Percentiles rank a stretch among this genome's conserved stretches.
Conservation (phyloP, 2,113 vertebrate genomes). For the Caretta caretta region DNA sequence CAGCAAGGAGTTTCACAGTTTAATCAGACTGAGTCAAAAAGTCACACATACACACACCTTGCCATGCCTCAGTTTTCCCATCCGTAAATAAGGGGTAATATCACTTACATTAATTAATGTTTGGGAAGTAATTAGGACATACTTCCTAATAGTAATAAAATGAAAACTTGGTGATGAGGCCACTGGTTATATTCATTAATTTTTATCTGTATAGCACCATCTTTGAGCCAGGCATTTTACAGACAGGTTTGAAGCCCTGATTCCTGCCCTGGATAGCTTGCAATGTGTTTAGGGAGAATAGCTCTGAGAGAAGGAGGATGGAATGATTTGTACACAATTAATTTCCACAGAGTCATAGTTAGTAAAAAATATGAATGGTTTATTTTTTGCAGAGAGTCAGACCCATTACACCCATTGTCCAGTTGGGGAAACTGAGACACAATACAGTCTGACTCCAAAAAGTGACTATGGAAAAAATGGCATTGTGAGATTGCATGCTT, state of each 20-base stretch:
- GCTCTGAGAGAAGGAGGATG: not conserved
- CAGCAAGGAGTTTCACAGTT: not conserved
- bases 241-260: not conserved
- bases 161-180: not conserved
- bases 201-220: not conserved
- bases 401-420: not conserved
- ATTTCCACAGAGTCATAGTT: not conserved
- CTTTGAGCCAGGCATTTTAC: not conserved
- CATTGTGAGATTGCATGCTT: not conserved
- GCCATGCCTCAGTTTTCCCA: not conserved
- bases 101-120: not conserved
- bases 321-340: not conserved
- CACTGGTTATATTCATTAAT: not conserved
- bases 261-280: not conserved
- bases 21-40: not conserved
- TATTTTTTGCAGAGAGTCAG: not conserved
- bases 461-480: not conserved
- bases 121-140: not conserved
- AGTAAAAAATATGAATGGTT: not conserved
- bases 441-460: not conserved
- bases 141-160: not conserved
- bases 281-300: not conserved
- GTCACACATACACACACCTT: not conserved
- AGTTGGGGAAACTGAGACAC: not conserved
- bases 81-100: not conserved